These are phyloP conservation scores for Lineus longissimus DNA, from an alignment of 1,140 invertebrate genomes.

Conservation along the genomic window DNA sequence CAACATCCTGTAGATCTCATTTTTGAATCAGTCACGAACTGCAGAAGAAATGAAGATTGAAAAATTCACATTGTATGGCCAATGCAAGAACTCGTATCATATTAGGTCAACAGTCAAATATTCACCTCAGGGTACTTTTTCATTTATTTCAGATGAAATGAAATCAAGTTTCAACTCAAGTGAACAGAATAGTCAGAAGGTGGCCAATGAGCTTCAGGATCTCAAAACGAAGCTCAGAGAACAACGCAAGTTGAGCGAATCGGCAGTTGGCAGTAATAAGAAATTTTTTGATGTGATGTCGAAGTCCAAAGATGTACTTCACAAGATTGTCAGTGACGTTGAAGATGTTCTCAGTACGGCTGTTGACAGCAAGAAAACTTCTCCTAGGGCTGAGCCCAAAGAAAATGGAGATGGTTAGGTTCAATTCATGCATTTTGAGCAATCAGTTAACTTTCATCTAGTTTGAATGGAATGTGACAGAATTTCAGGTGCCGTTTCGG, in stretches of 20 bases:
- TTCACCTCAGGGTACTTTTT: not conserved
- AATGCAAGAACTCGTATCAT: not conserved
- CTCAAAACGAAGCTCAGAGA: constrained; percentile 19
- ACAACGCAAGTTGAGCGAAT: constrained; percentile 10
- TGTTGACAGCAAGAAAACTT: too few relatives aligned
- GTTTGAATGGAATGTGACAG: too few relatives aligned
- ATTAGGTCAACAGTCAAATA: not conserved
- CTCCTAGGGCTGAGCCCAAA: too few relatives aligned
- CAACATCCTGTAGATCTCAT: too few relatives aligned
- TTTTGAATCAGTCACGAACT: too few relatives aligned
- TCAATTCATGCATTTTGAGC: too few relatives aligned
- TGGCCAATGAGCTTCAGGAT: constrained; percentile 15
- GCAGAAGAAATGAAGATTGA: too few relatives aligned
- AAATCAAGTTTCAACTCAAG: constrained; percentile 13
- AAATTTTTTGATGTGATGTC: constrained; percentile 7
- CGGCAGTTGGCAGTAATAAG: not conserved
- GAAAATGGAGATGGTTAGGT: too few relatives aligned
- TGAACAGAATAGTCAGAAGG: constrained; percentile 16
- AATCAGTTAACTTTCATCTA: too few relatives aligned
- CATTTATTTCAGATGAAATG: constrained; percentile 9
- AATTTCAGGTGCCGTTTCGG: too few relatives aligned
- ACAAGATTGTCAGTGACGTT: constrained; percentile 3
- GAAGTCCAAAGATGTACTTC: constrained; percentile 1
- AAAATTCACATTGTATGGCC: too few relatives aligned
- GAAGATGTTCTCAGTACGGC: too few relatives aligned